A percentile compares a stretch with the other conserved stretches of the same genome.
phyloP scores from a whole-genome alignment of 2,888 invertebrate genomes.

The Criorhina ranunculi region DNA sequence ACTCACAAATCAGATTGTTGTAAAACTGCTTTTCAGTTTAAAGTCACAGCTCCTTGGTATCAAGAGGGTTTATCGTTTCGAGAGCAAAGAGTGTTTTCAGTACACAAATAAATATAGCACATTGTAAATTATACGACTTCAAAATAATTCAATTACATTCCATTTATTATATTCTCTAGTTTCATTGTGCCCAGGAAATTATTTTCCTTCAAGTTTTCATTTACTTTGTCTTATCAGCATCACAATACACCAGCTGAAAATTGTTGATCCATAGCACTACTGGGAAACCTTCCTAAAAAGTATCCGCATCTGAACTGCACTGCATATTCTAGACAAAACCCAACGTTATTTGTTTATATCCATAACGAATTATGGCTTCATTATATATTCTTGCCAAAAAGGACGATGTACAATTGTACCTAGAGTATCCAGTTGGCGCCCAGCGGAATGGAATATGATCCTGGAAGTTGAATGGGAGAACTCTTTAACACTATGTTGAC shows the following conservation, averaged over 20 bases:
- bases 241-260: neutral
- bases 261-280: neutral
- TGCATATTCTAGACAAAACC: constrained; percentile 30
- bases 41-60: no score
- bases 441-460: constrained; percentile 18
- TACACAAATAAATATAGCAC: neutral
- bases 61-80: no score
- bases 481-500: constrained; percentile 49
- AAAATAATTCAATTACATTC: constrained; percentile 3
- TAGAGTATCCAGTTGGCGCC: constrained; percentile 14
- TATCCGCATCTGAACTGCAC: constrained; percentile 17
- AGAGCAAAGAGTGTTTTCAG: no score
- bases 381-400: constrained; percentile 51
- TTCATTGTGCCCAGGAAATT: neutral
- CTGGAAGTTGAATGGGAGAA: constrained; percentile 42
- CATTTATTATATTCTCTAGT: constrained; percentile 3
- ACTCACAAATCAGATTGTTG: no score
- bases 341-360: constrained; percentile 46
- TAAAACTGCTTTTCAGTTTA: no score
- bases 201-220: neutral
- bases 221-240: constrained; percentile 11
- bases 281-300: neutral
- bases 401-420: neutral
- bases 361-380: constrained; percentile 44
- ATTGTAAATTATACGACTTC: neutral